Conservation (phyloP, 2,113 vertebrate species). For the Condylura cristata region DNA sequence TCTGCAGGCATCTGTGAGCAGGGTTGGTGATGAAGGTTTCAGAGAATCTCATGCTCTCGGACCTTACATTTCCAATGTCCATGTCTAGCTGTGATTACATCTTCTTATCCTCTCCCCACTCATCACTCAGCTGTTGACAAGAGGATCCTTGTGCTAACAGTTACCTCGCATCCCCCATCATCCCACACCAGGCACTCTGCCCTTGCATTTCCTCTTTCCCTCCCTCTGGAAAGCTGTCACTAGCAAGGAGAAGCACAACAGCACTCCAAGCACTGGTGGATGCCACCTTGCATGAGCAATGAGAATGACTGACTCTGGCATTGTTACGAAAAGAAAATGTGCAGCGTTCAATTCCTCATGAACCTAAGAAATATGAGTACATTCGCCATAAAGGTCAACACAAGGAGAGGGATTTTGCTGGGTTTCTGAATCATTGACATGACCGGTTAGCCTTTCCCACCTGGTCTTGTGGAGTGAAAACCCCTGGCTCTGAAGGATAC, state of each 20-base stretch:
- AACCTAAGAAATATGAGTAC: background rate
- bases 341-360: background rate
- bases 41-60: background rate
- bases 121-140: background rate
- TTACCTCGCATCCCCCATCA: background rate
- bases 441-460: rapidly evolving
- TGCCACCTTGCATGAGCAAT: rapidly evolving
- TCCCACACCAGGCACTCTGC: background rate
- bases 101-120: background rate
- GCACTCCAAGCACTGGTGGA: rapidly evolving
- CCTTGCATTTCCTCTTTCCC: background rate
- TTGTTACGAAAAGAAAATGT: background rate
- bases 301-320: background rate
- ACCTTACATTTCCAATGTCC: background rate
- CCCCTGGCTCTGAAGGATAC: conserved; percentile 61
- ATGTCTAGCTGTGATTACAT: background rate
- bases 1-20: background rate
- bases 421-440: background rate
- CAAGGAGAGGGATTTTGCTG: background rate
- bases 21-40: background rate
- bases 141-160: background rate
- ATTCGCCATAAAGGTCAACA: background rate
- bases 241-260: background rate
- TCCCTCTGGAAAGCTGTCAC: background rate
- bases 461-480: background rate